These are phyloP conservation scores for Leptopilina clavipes DNA, from an alignment of 1,140 invertebrate species.

Conservation along the genomic window DNA sequence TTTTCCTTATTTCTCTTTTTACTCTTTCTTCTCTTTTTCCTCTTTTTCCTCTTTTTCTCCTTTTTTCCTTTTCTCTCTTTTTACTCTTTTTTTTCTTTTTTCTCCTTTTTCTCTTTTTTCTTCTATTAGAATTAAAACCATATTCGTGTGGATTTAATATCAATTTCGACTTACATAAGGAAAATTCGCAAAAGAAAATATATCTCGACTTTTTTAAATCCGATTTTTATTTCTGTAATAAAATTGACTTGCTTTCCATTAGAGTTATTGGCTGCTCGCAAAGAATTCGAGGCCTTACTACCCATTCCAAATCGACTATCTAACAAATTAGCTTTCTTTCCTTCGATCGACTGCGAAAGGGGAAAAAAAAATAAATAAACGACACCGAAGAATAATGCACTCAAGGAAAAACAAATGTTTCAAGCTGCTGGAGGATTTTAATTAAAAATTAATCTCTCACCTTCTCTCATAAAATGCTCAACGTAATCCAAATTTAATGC, in stretches of 20 bases:
- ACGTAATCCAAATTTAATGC: too few relatives aligned
- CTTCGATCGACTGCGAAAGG: background rate
- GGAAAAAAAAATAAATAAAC: background rate
- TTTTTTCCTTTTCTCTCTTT: too few relatives aligned
- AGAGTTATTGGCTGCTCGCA: conserved; percentile 23
- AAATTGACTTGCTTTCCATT: conserved; percentile 18
- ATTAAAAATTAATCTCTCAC: background rate
- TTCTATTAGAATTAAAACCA: too few relatives aligned
- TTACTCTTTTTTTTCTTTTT: too few relatives aligned
- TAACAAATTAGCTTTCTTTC: conserved; percentile 25
- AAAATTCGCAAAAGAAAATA: background rate
- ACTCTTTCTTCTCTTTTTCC: background rate
- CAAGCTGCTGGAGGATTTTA: background rate
- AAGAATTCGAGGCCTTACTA: conserved; percentile 8
- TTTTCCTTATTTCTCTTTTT: too few relatives aligned
- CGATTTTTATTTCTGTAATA: background rate
- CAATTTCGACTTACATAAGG: background rate
- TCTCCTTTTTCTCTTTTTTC: too few relatives aligned
- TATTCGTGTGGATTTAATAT: conserved; percentile 13
- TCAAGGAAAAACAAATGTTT: conserved; percentile 9
- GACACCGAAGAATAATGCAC: background rate
- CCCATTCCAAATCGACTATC: conserved; percentile 15
- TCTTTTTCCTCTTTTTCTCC: too few relatives aligned
- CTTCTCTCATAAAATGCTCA: too few relatives aligned
- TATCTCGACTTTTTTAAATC: conserved; percentile 3